Base-by-base conservation (phyloP, 2,888 invertebrate species). In the Psylliodes chrysocephalus region DNA sequence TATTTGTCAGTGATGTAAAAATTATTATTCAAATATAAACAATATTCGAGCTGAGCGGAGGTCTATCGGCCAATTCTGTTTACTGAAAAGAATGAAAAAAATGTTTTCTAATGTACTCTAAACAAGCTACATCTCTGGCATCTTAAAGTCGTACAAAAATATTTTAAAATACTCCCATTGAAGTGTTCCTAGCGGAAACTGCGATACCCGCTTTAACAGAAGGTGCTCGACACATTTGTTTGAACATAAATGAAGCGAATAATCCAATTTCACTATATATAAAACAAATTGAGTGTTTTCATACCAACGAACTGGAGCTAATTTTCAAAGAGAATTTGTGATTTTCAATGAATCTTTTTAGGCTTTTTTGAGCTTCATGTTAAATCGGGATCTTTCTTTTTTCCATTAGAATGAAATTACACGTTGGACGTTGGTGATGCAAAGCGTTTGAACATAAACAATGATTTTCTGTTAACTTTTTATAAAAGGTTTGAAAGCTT, bases 201-300 rank as follows among this genome's bases (percentile, higher is more conserved):
- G n/a, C n/a, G n/a, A n/a, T n/a, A n/a, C n/a, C n/a, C n/a, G n/a
- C n/a, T n/a, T n/a, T 47, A 19, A 14, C 25, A 14, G 15, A 51
- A 35, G 15, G 33, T 51, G 18, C 15, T 51, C 51, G n/a, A 17
- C 51, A 51, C 25, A 51, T 19, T 57, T 57, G 33, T 57, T 57
- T 57, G 47, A 35, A 57, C 35, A 12, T 17, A 35, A 57, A 25
- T 35, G 49, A 57, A 19, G 35, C 30, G 49, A 15, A 49, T 49
- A 38, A 57, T 57, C 35, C 30, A 17, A 57, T 57, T 57, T 18
- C 38, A 25, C 22, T 14, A 17, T 30, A 18, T 47, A 38, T 57
- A 49, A 47, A 57, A 56, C 56, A 47, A 57, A 57, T 47, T 38
- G 47, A 56, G 56, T 49, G 57, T 57, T 57, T 57, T 49, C 57